phyloP scores from a whole-genome alignment of 2,113 vertebrate genomes.

The Lasiurus borealis region DNA sequence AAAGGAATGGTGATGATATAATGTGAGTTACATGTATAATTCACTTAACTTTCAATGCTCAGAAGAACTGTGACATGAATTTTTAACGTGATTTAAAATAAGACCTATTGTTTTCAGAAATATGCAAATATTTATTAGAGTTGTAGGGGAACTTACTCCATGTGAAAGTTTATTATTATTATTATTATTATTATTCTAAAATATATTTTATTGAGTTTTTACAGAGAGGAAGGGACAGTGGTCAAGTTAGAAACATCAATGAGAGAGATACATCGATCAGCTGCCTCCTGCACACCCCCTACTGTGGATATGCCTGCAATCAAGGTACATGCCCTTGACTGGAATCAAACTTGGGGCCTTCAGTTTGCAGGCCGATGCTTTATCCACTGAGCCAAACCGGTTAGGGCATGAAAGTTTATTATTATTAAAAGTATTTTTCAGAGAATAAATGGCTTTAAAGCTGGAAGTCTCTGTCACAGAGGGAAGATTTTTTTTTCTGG shows the following conservation, averaged over 20 bases:
- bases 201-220: no score
- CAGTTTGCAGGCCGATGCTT: no score
- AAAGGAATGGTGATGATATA: not conserved
- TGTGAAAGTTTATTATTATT: not conserved
- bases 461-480: not conserved
- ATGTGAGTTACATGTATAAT: not conserved
- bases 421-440: slow-evolving; percentile 11
- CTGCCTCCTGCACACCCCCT: no score
- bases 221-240: no score
- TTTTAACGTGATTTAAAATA: slow-evolving; percentile 30
- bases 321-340: no score
- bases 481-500: not conserved
- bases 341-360: no score
- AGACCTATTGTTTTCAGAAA: not conserved
- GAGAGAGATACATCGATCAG: no score
- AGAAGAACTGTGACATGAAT: slow-evolving; percentile 8
- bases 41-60: not conserved
- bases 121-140: not conserved
- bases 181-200: not conserved
- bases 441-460: not conserved
- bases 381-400: no score
- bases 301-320: no score
- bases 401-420: not conserved
- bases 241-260: no score
- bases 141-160: not conserved